Evolutionary conservation across 2,797 vertebrate species (phyloP).

Genomic region (Muraenolepis orangiensis): DNA sequence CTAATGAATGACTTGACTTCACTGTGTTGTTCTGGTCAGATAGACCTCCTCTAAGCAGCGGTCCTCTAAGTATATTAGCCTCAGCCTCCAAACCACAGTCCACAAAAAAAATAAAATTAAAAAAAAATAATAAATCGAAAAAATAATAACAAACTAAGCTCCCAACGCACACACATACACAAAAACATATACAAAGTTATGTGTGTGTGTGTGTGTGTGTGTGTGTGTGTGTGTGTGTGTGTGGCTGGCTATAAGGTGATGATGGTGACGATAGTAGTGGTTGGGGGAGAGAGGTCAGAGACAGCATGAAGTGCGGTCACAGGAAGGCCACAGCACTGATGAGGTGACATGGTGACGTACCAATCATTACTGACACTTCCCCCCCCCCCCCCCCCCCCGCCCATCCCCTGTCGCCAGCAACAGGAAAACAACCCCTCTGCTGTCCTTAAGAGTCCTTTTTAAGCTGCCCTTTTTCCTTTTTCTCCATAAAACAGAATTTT

Average conservation of each 20-base stretch:
- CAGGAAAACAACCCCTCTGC: constrained; percentile 31
- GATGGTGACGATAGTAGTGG: constrained; percentile 15
- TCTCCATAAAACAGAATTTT: no score
- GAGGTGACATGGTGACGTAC: constrained; percentile 56
- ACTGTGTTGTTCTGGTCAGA: background rate
- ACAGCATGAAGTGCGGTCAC: no score
- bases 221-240: constrained; percentile 13
- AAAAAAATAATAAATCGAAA: no score
- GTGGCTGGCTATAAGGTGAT: constrained; percentile 22
- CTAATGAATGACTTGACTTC: background rate
- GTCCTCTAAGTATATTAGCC: constrained; percentile 19
- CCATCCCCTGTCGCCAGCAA: no score
- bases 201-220: background rate
- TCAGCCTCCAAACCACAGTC: constrained; percentile 32
- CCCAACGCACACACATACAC: constrained; percentile 23
- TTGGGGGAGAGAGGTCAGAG: constrained; percentile 22
- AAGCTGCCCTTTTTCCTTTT: constrained; percentile 28
- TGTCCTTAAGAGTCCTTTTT: background rate
- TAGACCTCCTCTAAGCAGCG: background rate
- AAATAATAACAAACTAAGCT: background rate
- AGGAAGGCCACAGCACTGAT: constrained; percentile 48
- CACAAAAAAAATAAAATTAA: constrained; percentile 31
- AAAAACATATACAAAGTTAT: constrained; percentile 35
- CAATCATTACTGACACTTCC: constrained; percentile 38
- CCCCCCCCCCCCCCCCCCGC: constrained; percentile 31